phyloP scores from a whole-genome alignment of 2,797 vertebrate species.

The Chloroceryle inda region DNA sequence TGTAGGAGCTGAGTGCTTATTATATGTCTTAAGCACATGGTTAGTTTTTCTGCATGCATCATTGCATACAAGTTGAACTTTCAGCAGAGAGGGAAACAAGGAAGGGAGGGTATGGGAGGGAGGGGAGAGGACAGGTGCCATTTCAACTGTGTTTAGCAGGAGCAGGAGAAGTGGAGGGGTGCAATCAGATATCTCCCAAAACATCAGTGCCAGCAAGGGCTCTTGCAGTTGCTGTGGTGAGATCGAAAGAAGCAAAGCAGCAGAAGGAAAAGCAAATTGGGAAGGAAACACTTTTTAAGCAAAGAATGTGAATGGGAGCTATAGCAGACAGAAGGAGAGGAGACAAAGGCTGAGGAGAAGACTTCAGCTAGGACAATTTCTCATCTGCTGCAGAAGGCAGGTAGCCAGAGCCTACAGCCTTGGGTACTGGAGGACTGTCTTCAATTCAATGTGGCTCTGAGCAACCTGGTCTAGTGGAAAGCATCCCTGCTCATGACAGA shows the following conservation, averaged over 20 bases:
- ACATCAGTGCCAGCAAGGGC: fast-evolving
- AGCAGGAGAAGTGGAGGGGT: neutral
- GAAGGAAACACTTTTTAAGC: neutral
- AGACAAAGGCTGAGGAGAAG: neutral
- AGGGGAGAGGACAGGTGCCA: neutral
- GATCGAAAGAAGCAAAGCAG: neutral
- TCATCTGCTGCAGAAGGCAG: neutral
- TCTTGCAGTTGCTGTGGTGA: neutral
- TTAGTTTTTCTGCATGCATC: neutral
- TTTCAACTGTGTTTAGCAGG: neutral
- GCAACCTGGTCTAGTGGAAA: neutral
- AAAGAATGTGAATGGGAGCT: neutral
- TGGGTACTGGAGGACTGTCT: neutral
- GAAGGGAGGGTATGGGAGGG: neutral
- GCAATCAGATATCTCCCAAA: neutral
- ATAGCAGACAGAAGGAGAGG: neutral
- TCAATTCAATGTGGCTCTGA: neutral
- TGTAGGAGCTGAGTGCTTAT: neutral
- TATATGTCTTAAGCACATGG: neutral
- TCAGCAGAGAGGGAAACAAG: neutral
- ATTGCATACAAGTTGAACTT: neutral
- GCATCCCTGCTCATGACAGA: too few species aligned
- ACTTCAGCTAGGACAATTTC: neutral
- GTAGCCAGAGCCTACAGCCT: neutral
- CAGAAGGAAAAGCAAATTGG: neutral